These are phyloP conservation scores for Lerista edwardsae DNA, from an alignment of 2,797 vertebrate species.

Conservation along the genomic window DNA sequence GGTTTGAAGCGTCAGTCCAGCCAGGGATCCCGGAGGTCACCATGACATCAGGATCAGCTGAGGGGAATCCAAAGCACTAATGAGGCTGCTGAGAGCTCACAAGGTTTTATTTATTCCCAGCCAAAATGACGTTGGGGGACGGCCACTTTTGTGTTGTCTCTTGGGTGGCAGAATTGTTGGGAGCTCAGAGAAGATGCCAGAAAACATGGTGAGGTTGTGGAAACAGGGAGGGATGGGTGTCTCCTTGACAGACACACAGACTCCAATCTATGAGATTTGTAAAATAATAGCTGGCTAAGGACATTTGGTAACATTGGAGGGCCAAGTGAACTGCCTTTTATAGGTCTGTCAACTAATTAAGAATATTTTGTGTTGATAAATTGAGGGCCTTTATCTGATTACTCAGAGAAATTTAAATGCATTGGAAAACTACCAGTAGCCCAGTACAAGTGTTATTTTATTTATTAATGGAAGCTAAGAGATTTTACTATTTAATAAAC, in stretches of 20 bases:
- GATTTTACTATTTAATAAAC: neutral
- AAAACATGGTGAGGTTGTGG: neutral
- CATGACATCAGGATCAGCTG: slow-evolving; percentile 18
- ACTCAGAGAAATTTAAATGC: neutral
- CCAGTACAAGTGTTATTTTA: slow-evolving; percentile 1
- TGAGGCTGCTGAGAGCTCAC: neutral
- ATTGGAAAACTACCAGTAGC: neutral
- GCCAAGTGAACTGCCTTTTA: neutral
- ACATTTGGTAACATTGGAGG: neutral
- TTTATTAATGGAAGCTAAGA: neutral
- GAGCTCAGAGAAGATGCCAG: neutral
- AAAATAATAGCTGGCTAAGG: neutral
- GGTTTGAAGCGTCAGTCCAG: neutral
- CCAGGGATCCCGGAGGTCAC: neutral
- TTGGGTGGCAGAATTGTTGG: neutral
- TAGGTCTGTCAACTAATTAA: neutral
- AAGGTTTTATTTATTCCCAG: neutral
- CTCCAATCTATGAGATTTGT: neutral
- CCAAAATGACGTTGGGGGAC: slow-evolving; percentile 13
- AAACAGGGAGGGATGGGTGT: neutral
- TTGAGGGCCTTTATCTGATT: no score
- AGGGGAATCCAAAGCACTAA: neutral
- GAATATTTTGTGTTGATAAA: neutral
- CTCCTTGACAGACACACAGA: neutral
- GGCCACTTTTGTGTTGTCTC: slow-evolving; percentile 6